Evolutionary conservation across 2,888 invertebrate species (phyloP), one percentile per base, ranked within the genome.

Genomic region (Xestia ashworthii): DNA sequence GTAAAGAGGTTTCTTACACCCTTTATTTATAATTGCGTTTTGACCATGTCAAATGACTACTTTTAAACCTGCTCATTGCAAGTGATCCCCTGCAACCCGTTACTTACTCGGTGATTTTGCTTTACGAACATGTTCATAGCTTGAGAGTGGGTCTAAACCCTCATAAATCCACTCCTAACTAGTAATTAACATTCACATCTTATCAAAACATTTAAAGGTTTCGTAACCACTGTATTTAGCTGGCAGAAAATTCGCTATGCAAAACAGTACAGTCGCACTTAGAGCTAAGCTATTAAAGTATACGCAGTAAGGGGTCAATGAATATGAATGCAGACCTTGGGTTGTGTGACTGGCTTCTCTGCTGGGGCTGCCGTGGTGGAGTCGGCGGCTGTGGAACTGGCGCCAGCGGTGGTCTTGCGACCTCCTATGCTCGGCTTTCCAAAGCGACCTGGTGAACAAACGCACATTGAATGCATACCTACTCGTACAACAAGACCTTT

Each of bases 381-480:
- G 74, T 91, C 91, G 14, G 78, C 87, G 12, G 84, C 84, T 11
- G 84, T 67, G 22, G 82, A 80, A 32, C 86, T 84, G 48, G 85
- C 80, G 14, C 88, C 85, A 11, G 95, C 93, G 5, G 96, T 93
- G 14, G 93, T 94, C 86, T 93, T 93, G 58, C 94, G 93, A 16
- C 90, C 93, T 32, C 90, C 94, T 69, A 92, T 5, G 32, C 78
- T 90, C 5, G 97, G 96, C 90, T 97, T 95, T 80, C 93, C 92
- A 87, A 96, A 96, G 22, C 97, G 97, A 90, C 97, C 97, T 96
- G 94, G 1, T 38, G 50, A 83, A 85, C 62, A 87, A 86, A 83
- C 22, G 77, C 77, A 62, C 19, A 48, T 90, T 89, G 89, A 96
- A 95, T 89, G 92, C 78, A 80, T 79, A 85, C 76, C 76, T 78